A percentile compares a stretch with the other conserved stretches of the same genome.
These are phyloP conservation scores for Rhagoletis pomonella DNA, from an alignment of 1,140 invertebrate genomes.

Conservation along the genomic window DNA sequence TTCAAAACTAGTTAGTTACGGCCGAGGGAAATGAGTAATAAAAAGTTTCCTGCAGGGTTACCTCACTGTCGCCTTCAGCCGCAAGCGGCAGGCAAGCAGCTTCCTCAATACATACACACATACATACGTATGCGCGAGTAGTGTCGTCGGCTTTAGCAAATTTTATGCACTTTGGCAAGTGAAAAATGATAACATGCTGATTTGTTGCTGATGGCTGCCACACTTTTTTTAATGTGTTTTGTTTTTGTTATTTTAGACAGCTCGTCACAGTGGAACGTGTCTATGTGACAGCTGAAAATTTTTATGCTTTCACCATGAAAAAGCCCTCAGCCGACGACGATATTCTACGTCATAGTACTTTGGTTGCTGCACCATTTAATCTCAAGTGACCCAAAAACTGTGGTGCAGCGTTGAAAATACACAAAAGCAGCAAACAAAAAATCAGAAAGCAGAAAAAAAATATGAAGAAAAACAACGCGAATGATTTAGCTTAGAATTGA, in stretches of 20 bases:
- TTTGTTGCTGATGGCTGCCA: constrained; percentile 29
- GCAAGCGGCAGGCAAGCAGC: too few relatives aligned
- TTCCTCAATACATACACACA: too few relatives aligned
- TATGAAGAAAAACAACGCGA: background rate
- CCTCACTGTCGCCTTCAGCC: too few relatives aligned
- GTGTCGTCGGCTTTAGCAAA: background rate
- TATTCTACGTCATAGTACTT: background rate
- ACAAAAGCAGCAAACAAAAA: background rate
- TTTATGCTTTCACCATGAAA: background rate
- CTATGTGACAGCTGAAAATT: constrained; percentile 9
- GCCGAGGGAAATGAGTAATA: too few relatives aligned
- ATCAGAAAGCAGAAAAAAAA: background rate
- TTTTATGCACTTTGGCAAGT: constrained; percentile 33
- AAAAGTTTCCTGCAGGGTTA: too few relatives aligned
- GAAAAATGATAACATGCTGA: constrained; percentile 44
- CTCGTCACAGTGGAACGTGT: background rate
- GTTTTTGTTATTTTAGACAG: constrained; percentile 15
- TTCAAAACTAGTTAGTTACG: too few relatives aligned
- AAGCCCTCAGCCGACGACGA: background rate
- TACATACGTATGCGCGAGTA: background rate
- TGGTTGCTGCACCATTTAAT: constrained; percentile 7
- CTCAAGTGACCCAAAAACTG: constrained; percentile 39
- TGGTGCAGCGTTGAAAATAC: background rate
- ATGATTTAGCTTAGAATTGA: background rate
- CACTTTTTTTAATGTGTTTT: constrained; percentile 13